Conservation (phyloP, 2,888 invertebrate species). For the Pinctada fucata region DNA sequence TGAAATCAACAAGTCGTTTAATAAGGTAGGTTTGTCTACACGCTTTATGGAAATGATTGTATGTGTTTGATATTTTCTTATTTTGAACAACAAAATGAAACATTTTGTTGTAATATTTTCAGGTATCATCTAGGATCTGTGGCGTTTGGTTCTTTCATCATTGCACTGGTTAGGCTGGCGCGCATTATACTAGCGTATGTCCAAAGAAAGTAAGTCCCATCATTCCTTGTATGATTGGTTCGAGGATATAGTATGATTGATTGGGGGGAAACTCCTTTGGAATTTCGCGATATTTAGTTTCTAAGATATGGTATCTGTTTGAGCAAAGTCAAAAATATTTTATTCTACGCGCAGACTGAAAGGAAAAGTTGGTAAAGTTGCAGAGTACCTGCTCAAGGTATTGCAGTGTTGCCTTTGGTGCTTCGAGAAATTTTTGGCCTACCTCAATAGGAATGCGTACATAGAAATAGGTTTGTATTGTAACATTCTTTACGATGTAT, state of each 20-base stretch:
- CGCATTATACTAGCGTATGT: conserved; percentile 76
- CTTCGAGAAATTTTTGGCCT: conserved; percentile 93
- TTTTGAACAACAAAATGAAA: not conserved
- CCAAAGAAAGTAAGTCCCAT: conserved; percentile 76
- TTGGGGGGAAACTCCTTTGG: too few relatives aligned
- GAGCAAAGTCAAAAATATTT: too few relatives aligned
- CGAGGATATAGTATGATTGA: not conserved
- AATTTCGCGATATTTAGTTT: too few relatives aligned
- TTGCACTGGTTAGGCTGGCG: conserved; percentile 75
- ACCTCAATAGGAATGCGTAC: conserved; percentile 95
- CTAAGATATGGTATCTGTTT: too few relatives aligned
- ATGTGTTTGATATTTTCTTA: not conserved
- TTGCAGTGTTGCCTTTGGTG: conserved; percentile 93
- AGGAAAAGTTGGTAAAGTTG: conserved; percentile 58
- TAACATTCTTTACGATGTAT: too few relatives aligned
- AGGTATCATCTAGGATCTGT: conserved; percentile 77
- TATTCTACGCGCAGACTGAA: conserved; percentile 50
- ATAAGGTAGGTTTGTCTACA: conserved; percentile 56
- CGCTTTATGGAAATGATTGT: too few relatives aligned
- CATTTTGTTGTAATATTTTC: conserved; percentile 19
- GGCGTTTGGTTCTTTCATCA: conserved; percentile 77
- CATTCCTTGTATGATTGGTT: not conserved
- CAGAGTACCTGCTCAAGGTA: conserved; percentile 67
- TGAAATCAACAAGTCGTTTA: conserved; percentile 57
- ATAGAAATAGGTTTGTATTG: conserved; percentile 84